These are phyloP conservation scores for Heterodera filipjevi DNA, from an alignment of 2,888 invertebrate genomes.

Conservation along the genomic window DNA sequence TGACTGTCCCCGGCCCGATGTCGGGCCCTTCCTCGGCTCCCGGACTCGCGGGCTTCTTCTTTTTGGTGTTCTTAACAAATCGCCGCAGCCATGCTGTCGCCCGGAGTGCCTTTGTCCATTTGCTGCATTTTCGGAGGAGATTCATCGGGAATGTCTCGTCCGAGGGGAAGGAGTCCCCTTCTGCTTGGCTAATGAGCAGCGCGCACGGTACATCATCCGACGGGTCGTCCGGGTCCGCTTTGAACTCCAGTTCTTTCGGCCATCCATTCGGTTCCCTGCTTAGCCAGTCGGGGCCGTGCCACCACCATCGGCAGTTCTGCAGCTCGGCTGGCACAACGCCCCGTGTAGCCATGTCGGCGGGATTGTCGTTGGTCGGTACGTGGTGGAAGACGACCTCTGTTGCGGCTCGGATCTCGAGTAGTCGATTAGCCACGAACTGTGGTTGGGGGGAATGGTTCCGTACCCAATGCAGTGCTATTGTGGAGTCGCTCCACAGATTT, in stretches of 20 bases:
- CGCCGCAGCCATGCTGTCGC: too few relatives aligned
- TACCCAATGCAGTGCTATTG: slow-evolving; percentile 15
- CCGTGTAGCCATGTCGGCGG: slow-evolving; percentile 29
- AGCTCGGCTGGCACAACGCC: slow-evolving; percentile 10
- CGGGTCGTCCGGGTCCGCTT: background rate
- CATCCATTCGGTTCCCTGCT: background rate
- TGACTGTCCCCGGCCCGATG: too few relatives aligned
- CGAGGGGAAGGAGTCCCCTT: background rate
- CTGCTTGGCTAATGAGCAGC: background rate
- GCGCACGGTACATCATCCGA: background rate
- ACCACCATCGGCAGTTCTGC: slow-evolving; percentile 5
- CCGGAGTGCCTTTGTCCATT: too few relatives aligned
- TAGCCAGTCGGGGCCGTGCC: slow-evolving; percentile 21
- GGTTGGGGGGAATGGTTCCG: background rate
- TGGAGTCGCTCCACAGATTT: slow-evolving; percentile 25
- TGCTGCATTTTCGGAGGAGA: too few relatives aligned
- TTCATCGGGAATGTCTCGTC: too few relatives aligned
- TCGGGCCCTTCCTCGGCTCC: too few relatives aligned
- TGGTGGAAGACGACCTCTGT: background rate
- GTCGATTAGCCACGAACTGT: slow-evolving; percentile 23
- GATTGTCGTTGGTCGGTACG: slow-evolving; percentile 16
- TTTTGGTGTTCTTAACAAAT: too few relatives aligned
- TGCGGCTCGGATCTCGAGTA: background rate
- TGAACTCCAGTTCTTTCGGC: slow-evolving; percentile 12
- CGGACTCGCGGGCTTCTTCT: too few relatives aligned